Evolutionary conservation across 1,140 invertebrate species (phyloP), one percentile per base, ranked within the genome.

Genomic region (Pachyrhynchus sulphureomaculatus): DNA sequence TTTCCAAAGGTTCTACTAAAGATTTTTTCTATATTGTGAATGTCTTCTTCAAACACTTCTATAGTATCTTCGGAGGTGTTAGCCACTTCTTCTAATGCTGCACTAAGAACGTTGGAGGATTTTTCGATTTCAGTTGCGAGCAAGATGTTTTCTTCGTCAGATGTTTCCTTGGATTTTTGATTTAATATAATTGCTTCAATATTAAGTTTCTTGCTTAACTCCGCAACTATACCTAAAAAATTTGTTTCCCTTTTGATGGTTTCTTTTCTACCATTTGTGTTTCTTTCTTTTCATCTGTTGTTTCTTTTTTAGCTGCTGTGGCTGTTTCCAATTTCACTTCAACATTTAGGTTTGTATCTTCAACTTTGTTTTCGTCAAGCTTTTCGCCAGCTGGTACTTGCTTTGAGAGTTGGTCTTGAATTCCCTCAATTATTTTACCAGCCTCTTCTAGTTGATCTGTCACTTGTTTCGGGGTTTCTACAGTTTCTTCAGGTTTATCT

Each of bases 1-100:
- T 29, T 24, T 63, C 47, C 33, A 69, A 33, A 42, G 68, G 59
- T 58, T 64, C 57, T 17, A 64, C 48, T 23, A 66, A 29, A 24
- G n/a, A 10, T 12, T 8, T 5, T 41, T 10, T 26, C 33, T 18
- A 66, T 49, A 18, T 32, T 26, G 37, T 51, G 41, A 18, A 24
- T 37, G 34, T 51, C 52, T 36, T 44, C 55, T n/a, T 52, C 37
- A 15, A 24, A 21, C 8, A 47, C 44, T 4, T 36, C 24, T 18
- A 23, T 24, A 1, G n/a, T n/a, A 17, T 17, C 42, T 23, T 32
- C 29, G 1, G 8, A 6, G 8, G 5, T 32, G 9, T 34, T 21
- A 23, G 36, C 42, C 1, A 21, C 15, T 2, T 48, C 13, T 47
- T 42, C 48, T 34, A 18, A 42, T 12, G 8, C 5, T 8, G 52